Evolutionary conservation across 1,140 invertebrate species (phyloP).

Genomic region (Eueides isabella): DNA sequence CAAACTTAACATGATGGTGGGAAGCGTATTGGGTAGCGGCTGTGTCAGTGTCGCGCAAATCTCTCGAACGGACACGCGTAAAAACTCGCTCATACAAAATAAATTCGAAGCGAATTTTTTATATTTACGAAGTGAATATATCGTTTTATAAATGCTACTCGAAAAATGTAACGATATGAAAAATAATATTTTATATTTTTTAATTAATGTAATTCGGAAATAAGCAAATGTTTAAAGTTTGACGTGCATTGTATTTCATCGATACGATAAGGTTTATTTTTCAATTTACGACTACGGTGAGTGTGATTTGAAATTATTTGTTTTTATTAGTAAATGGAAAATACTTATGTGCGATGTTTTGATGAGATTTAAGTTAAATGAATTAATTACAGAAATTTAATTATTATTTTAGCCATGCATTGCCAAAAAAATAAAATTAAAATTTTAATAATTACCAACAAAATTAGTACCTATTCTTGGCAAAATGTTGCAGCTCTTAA

Average conservation of each 20-base stretch:
- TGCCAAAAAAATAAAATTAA: too few relatives aligned
- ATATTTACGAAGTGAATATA: neutral
- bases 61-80: constrained; percentile 39
- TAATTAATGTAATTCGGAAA: neutral
- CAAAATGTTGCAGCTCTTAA: too few relatives aligned
- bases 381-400: neutral
- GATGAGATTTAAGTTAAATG: neutral
- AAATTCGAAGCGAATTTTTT: neutral
- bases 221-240: constrained; percentile 3
- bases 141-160: neutral
- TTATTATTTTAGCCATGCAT: neutral
- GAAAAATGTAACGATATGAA: neutral
- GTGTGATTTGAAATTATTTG: constrained; percentile 26
- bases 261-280: constrained; percentile 37
- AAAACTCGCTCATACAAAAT: constrained; percentile 12
- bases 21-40: constrained; percentile 45
- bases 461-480: too few relatives aligned
- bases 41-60: constrained; percentile 54
- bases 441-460: too few relatives aligned
- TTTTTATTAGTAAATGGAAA: constrained; percentile 8
- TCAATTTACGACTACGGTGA: constrained; percentile 33
- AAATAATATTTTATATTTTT: neutral
- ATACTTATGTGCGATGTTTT: neutral
- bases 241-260: constrained; percentile 22
- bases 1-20: constrained; percentile 21